Evolutionary conservation across 2,797 vertebrate genomes (phyloP).

Genomic region (Clarias laeviceps): DNA sequence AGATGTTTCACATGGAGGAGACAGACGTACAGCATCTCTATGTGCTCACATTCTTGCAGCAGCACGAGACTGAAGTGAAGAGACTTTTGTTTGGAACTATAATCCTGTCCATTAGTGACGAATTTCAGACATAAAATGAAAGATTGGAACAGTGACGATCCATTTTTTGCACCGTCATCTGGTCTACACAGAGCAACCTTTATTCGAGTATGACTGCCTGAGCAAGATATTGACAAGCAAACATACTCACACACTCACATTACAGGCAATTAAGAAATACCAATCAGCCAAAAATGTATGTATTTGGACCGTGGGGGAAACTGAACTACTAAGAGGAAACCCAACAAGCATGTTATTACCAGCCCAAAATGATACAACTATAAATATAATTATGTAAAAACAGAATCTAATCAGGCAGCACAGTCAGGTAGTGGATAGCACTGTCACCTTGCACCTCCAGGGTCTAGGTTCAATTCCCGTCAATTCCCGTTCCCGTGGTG

Average conservation of each 20-base stretch:
- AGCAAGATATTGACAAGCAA: too few relatives aligned
- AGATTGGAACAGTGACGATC: not conserved
- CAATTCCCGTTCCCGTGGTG: too few relatives aligned
- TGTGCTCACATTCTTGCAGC: conserved; percentile 22
- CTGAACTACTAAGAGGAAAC: not conserved
- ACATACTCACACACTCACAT: too few relatives aligned
- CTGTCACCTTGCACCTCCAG: too few relatives aligned
- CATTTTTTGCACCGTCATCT: not conserved
- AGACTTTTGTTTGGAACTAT: not conserved
- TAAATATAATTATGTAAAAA: not conserved
- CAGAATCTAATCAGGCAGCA: not conserved
- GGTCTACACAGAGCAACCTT: not conserved
- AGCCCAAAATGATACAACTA: not conserved
- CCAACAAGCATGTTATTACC: not conserved
- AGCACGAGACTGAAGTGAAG: not conserved
- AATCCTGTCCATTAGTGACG: not conserved
- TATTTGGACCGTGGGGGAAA: too few relatives aligned
- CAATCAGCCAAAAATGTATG: too few relatives aligned
- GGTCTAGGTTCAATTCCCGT: too few relatives aligned
- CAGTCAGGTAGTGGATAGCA: too few relatives aligned
- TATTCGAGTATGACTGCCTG: not conserved
- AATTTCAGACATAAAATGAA: not conserved
- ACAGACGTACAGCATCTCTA: conserved; percentile 1
- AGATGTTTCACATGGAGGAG: conserved; percentile 17
- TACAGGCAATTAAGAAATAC: too few relatives aligned